Base-by-base conservation (phyloP, 2,113 vertebrate species). In the Alouatta palliata region DNA sequence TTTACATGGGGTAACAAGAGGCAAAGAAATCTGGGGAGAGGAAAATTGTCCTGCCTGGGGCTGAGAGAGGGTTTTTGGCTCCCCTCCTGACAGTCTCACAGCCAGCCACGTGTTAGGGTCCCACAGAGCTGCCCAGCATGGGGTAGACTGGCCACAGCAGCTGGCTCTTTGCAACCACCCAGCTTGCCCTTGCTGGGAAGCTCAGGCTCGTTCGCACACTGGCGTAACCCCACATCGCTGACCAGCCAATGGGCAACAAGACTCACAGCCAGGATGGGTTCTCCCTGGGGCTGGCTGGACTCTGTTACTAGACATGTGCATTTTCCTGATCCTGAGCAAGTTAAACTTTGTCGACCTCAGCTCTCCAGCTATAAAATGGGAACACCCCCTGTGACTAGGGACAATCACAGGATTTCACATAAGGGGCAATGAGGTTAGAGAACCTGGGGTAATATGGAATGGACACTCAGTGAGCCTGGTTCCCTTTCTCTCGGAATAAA, bases 391-490 rank as follows among this genome's bases (percentile, higher is more conserved):
- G 52, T 52, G 52, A 17, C 4, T 52, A 16, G 52, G 52, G 52
- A 52, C 52, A 52, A 52, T 56, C 61, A 49, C 61, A 80, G 54
- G 61, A 23, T 2, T 43, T 66, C 45, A n/a, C 27, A 6, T 32
- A 75, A 76, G 43, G 77, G 61, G 47, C 9, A 6, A 8, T 30
- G 56, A 84, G 30, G 11, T 40, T 1, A 68, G 66, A 89, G 54
- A 84, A 47, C 8, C n/a, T 11, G 2, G 1, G 3, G 23, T 5
- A 16, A 66, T 0, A 0, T 11, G 2, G 17, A 32, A n/a, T 0
- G 71, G 56, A 40, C 2, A 0, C 54, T 87, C 56, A 30, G 47
- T 30, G 37, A 90, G 4, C 87, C 83, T 75, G 21, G 14, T 3
- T 54, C n/a, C 58, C 52, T 45, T 75, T 77, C 61, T 54, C 30